Evolutionary conservation across 53 echinoderm and acorn worm genomes (phyloP).

Genomic region (Actinopyga echinites): DNA sequence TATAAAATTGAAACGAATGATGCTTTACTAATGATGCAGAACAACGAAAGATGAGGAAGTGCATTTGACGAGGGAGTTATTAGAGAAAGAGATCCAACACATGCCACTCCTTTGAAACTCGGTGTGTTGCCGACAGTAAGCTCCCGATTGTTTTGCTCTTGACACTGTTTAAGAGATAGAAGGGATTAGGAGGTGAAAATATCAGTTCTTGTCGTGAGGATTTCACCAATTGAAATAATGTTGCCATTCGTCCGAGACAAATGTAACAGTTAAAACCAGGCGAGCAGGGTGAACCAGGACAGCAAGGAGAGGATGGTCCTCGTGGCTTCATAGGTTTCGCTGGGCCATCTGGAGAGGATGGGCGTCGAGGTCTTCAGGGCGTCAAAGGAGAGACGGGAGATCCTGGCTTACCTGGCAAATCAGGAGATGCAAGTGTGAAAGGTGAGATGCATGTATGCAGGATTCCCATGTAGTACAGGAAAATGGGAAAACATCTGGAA

Average conservation of each 20-base stretch:
- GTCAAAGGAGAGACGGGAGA: slow-evolving; percentile 20
- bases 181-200: no score
- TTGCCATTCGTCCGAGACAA: not conserved
- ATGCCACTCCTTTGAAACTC: no score
- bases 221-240: not conserved
- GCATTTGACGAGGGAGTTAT: no score
- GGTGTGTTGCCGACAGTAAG: no score
- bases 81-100: no score
- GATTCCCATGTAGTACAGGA: no score
- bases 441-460: not conserved
- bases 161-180: no score
- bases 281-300: slow-evolving; percentile 45
- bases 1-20: no score
- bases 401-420: not conserved
- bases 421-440: not conserved
- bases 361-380: not conserved
- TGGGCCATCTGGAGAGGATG: not conserved
- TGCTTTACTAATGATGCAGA: no score
- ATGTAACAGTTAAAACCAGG: slow-evolving; percentile 1
- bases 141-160: no score
- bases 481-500: not conserved
- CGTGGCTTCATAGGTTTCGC: slow-evolving; percentile 1
- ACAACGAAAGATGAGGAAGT: no score
- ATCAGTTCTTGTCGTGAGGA: not conserved
- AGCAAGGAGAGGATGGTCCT: slow-evolving; percentile 11